Evolutionary conservation across 2,888 invertebrate species (phyloP).

Genomic region (Yponomeuta cagnagella): DNA sequence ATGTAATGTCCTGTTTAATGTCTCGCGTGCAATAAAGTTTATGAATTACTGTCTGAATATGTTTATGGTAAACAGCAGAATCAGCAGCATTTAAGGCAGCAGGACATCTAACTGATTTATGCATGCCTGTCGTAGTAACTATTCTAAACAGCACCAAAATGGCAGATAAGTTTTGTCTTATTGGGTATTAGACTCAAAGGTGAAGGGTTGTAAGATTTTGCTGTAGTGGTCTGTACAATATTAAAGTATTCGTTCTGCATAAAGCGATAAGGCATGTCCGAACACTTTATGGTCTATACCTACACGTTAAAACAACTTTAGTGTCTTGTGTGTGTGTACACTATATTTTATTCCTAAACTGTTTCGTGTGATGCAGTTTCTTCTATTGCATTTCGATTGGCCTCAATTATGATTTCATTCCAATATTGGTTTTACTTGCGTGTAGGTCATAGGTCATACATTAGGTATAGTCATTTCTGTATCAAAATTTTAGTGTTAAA

Average conservation of each 20-base stretch:
- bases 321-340: neutral
- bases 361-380: neutral
- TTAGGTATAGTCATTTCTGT: neutral
- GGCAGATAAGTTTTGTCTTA: no score
- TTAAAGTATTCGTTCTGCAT: conserved; percentile 2
- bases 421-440: neutral
- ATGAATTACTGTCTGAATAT: no score
- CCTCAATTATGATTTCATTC: neutral
- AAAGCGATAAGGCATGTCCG: conserved; percentile 6
- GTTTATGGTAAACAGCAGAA: no score
- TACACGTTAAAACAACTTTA: neutral
- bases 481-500: neutral
- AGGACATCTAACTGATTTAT: no score
- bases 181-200: neutral
- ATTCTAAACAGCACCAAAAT: no score
- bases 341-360: neutral
- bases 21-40: no score
- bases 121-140: no score
- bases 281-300: neutral
- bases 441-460: neutral
- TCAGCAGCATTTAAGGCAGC: no score
- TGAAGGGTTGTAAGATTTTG: neutral
- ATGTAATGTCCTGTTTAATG: no score
- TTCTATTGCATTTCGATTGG: neutral
- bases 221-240: neutral